Evolutionary conservation across 1,140 invertebrate genomes (phyloP).

Genomic region (Argopecten irradians): DNA sequence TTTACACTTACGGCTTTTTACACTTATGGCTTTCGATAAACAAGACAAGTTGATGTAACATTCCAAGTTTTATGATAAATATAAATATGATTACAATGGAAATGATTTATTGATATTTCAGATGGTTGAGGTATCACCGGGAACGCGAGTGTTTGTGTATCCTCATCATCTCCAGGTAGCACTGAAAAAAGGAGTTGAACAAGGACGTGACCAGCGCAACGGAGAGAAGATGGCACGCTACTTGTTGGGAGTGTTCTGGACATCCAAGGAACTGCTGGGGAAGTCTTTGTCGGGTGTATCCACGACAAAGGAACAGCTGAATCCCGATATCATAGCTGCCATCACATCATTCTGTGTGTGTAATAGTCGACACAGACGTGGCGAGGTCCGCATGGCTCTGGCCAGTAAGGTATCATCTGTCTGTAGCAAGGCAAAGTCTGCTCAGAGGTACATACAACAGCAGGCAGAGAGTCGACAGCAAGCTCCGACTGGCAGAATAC

Average conservation of each 20-base stretch:
- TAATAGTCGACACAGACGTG: conserved; percentile 2
- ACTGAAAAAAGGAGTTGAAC: conserved; percentile 26
- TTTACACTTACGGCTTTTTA: too few species aligned
- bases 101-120: neutral
- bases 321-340: conserved; percentile 36
- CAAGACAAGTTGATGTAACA: too few species aligned
- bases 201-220: neutral
- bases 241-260: conserved; percentile 32
- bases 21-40: too few species aligned
- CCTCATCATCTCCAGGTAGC: conserved; percentile 15
- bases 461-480: neutral
- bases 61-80: too few species aligned
- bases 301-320: conserved; percentile 27
- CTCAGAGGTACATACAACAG: neutral
- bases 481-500: neutral
- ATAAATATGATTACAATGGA: too few species aligned
- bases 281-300: conserved; percentile 27
- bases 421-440: neutral
- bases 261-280: conserved; percentile 32
- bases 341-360: conserved; percentile 27
- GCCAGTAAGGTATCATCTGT: conserved; percentile 21
- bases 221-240: conserved; percentile 38
- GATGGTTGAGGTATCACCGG: conserved; percentile 34
- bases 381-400: neutral
- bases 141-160: conserved; percentile 34